A percentile compares a stretch with the other conserved stretches of the same genome.
phyloP scores from a whole-genome alignment of 2,888 invertebrate genomes.

The Horisme vitalbata region DNA sequence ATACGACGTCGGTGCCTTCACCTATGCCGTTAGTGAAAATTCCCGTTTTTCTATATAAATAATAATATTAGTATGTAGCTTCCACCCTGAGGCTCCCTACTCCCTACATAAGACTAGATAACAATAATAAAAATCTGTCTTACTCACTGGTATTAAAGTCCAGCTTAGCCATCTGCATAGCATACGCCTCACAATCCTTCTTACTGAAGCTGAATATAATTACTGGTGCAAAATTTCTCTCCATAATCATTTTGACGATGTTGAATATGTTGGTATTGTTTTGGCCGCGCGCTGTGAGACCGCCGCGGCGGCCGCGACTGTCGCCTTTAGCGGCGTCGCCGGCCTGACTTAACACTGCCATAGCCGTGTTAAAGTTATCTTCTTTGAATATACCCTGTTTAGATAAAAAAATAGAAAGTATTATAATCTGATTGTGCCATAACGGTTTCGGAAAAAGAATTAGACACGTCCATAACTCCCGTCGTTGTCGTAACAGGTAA shows the following conservation, averaged over 20 bases:
- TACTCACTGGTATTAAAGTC: conserved; percentile 94
- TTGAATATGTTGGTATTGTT: conserved; percentile 95
- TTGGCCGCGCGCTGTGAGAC: conserved; percentile 84
- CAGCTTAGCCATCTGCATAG: conserved; percentile 97
- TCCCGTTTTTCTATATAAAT: no score
- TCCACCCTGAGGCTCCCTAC: no score
- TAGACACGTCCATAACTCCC: no score
- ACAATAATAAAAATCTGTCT: not conserved
- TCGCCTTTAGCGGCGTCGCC: conserved; percentile 94
- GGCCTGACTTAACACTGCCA: conserved; percentile 92
- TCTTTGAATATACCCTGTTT: conserved; percentile 96
- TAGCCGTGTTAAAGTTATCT: conserved; percentile 98
- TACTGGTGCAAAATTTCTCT: conserved; percentile 97
- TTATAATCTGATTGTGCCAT: no score
- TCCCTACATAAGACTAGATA: not conserved
- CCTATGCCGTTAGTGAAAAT: no score
- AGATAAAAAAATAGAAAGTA: no score
- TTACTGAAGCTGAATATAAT: conserved; percentile 99
- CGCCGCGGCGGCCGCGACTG: conserved; percentile 89
- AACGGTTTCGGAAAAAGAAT: no score
- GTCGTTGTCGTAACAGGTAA: no score
- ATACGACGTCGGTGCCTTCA: no score
- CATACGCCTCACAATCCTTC: conserved; percentile 98
- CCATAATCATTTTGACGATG: conserved; percentile 99
- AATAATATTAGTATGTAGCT: no score